Conservation (phyloP, 1,140 invertebrate species). For the Pseudobourletiella spinata region DNA sequence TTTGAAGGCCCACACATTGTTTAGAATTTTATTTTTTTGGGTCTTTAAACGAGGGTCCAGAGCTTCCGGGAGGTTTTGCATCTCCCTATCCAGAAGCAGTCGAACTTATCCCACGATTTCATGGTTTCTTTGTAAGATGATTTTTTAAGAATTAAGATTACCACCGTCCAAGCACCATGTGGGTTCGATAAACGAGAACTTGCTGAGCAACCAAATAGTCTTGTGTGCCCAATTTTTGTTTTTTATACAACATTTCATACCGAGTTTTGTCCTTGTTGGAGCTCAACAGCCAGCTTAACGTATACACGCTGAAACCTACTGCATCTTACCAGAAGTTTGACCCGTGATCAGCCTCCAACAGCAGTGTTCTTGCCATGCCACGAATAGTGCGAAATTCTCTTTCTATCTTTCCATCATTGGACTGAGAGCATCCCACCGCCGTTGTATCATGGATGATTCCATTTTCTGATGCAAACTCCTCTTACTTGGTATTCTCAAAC, state of each 20-base stretch:
- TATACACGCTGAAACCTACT: background rate
- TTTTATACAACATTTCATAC: conserved; percentile 15
- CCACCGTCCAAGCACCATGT: background rate
- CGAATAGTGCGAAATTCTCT: conserved; percentile 6
- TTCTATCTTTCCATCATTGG: conserved; percentile 40
- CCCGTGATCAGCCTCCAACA: background rate
- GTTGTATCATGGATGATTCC: conserved; percentile 36
- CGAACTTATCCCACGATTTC: background rate
- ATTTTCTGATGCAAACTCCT: conserved; percentile 30
- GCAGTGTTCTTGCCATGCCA: background rate
- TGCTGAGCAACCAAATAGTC: conserved; percentile 18
- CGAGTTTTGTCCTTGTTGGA: conserved; percentile 13
- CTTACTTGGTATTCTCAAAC: conserved; percentile 22
- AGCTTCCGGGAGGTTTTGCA: background rate
- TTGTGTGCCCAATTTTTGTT: conserved; percentile 6
- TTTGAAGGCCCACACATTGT: conserved; percentile 21
- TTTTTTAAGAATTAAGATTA: background rate
- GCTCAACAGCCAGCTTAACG: conserved; percentile 2
- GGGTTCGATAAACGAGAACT: conserved; percentile 27
- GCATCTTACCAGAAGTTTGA: conserved; percentile 9
- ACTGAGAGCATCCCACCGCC: conserved; percentile 42
- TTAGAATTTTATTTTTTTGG: conserved; percentile 31
- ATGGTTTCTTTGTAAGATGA: conserved; percentile 13
- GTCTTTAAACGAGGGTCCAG: conserved; percentile 35
- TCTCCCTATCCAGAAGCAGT: conserved; percentile 3